Base-by-base conservation (phyloP, 2,113 vertebrate species). In the Monarcha castaneiventris region DNA sequence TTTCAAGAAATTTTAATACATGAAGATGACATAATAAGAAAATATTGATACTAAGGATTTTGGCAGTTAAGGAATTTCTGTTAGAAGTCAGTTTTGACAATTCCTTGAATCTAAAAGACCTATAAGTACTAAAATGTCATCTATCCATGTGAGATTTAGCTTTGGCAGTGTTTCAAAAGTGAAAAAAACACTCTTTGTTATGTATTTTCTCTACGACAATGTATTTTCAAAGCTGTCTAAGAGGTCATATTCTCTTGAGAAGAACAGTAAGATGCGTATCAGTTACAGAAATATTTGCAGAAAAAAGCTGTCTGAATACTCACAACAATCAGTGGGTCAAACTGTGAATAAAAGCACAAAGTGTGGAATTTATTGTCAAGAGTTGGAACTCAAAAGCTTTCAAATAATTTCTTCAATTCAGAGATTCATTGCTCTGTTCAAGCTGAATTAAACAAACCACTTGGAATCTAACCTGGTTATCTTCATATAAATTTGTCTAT, bases 81-180 rank as follows among this genome's bases (percentile, higher is more conserved):
- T 87, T 92, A 87, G 93, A 86, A 94, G 72, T 87, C 90, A 92
- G 74, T 95, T 94, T 89, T 95, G 95, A 97, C 94, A 96, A 93
- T 91, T 94, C 94, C 94, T 97, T 84, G 90, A 95, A 94, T 93
- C 82, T 69, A 51, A 86, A 93, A 96, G 95, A 88, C 87, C 92
- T 48, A 8, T 77, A 94, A 94, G 93, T 72, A 93, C 92, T 56
- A 72, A 96, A 94, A 96, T 93, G 96, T 97, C 97, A 97, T 93
- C 92, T 92, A 84, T 95, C 87, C 95, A 39, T 44, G 35, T 61
- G 93, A 97, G 96, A 87, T 89, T 97, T 96, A 84, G 54, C 80
- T 87, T 78, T 96, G 96, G 91, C 96, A 91, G 83, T n/a, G 84
- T 88, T 97, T 97, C 97, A 97, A 66, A 95, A 94, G 85, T 43